phyloP scores from a whole-genome alignment of 2,888 invertebrate species.

The Gastracanthus pulcherrimus region DNA sequence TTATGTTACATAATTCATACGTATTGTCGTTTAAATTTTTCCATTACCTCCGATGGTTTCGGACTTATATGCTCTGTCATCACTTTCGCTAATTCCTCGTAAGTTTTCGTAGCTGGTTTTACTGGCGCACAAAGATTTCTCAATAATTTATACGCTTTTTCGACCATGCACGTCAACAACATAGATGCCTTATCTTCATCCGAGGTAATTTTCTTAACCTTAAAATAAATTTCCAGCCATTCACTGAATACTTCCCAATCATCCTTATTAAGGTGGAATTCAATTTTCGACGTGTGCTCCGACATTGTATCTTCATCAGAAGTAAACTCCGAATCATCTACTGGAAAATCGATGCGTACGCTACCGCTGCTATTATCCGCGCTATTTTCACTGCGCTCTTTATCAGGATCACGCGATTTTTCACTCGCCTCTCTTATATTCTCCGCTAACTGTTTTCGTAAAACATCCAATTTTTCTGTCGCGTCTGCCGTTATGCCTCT shows the following conservation, averaged over 20 bases:
- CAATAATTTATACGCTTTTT: slow-evolving; percentile 47
- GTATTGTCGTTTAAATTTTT: slow-evolving; percentile 30
- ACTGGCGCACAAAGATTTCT: slow-evolving; percentile 54
- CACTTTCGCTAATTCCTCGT: slow-evolving; percentile 46
- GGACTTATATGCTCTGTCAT: slow-evolving; percentile 56
- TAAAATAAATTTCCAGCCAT: slow-evolving; percentile 58
- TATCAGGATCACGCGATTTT: too few relatives aligned
- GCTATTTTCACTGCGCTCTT: too few relatives aligned
- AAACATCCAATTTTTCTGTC: too few relatives aligned
- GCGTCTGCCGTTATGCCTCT: too few relatives aligned
- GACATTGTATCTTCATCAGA: too few relatives aligned
- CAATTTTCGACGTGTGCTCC: too few relatives aligned
- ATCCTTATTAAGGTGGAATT: slow-evolving; percentile 29
- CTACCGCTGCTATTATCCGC: too few relatives aligned
- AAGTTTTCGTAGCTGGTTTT: slow-evolving; percentile 46
- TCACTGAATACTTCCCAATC: slow-evolving; percentile 54
- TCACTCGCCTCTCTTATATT: too few relatives aligned
- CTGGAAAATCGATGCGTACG: too few relatives aligned
- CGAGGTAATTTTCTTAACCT: slow-evolving; percentile 46
- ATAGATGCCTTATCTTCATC: slow-evolving; percentile 52
- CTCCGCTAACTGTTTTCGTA: too few relatives aligned
- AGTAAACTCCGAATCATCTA: too few relatives aligned
- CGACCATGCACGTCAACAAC: too few relatives aligned
- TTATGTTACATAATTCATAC: slow-evolving; percentile 14
- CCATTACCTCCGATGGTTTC: slow-evolving; percentile 54